Base-by-base conservation (phyloP, 2,797 vertebrate species). In the Alectoris magna region DNA sequence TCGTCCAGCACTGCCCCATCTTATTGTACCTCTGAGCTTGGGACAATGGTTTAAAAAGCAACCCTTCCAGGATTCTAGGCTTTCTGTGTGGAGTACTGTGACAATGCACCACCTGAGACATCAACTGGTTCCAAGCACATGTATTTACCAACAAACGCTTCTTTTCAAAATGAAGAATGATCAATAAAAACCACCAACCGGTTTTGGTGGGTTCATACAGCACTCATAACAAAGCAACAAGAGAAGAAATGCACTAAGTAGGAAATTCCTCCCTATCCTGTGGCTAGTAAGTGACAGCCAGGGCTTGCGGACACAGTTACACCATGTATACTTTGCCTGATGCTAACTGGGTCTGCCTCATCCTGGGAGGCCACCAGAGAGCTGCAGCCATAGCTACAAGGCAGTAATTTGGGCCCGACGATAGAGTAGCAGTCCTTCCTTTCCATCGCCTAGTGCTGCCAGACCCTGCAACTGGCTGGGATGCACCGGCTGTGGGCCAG, bases 291-390 rank as follows among this genome's bases (percentile, higher is more conserved):
- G 4, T 4, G 17, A 34, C 29, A 60, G 48, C 6, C 27, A 41
- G 0, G 0, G 13, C 48, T 77, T 80, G 27, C 43, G 38, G 27
- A 3, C 2, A 3, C 17, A 31, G 3, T 18, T 38, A 59, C 14
- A 39, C 22, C 7, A 41, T 34, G 9, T 0, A 0, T 6, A 12
- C 38, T 69, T 72, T 26, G 21, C 21, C 6, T 8, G 59, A 26
- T 3, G 3, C 24, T 24, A 59, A 19, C 4, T 0, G 0, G 5
- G 7, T 38, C 41, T 4, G 0, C 2, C 7, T 62, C 38, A 43
- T 62, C 22, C 2, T 0, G 21, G 22, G 21, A 43, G 74, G 23
- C 24, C 55, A 13, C 26, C 21, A 19, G 14, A 31, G 55, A 62
- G 17, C 24, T 3, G 2, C 36, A 70, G 70, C 43, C 39, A 27